Conservation (phyloP, 2,113 vertebrate species). For the Merops nubicus region DNA sequence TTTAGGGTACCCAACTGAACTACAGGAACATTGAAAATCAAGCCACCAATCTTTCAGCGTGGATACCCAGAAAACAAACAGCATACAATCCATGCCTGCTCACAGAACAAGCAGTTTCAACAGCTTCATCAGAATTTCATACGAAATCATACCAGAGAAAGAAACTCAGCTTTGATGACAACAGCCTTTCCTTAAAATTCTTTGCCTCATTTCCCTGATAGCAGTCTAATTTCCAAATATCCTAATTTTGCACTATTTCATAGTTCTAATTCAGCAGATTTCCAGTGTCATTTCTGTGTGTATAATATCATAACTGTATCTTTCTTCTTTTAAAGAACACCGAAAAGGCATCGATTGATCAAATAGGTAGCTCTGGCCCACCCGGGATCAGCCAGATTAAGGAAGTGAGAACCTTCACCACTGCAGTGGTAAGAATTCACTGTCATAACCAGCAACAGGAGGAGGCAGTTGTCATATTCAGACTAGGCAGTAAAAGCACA, state of each 20-base stretch:
- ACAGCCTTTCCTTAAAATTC: neutral
- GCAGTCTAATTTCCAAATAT: neutral
- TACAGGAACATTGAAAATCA: neutral
- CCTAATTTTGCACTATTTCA: neutral
- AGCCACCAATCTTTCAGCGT: neutral
- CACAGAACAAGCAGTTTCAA: neutral
- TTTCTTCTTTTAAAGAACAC: neutral
- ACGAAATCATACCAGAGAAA: neutral
- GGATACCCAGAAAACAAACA: neutral
- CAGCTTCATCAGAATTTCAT: neutral
- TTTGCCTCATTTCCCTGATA: neutral
- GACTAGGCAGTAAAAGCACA: neutral
- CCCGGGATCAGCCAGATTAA: neutral
- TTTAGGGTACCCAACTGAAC: neutral
- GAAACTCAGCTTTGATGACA: neutral
- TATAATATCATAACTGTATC: neutral
- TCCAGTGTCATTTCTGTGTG: neutral
- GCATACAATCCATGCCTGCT: neutral
- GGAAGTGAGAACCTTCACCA: neutral
- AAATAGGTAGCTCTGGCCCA: neutral
- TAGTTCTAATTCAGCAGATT: neutral
- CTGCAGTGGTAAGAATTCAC: neutral
- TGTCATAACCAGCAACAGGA: neutral
- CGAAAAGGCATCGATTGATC: neutral
- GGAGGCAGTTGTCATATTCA: neutral